Evolutionary conservation across 2,888 invertebrate species (phyloP), one percentile per base, ranked within the genome.

Genomic region (Ophion ellenae): DNA sequence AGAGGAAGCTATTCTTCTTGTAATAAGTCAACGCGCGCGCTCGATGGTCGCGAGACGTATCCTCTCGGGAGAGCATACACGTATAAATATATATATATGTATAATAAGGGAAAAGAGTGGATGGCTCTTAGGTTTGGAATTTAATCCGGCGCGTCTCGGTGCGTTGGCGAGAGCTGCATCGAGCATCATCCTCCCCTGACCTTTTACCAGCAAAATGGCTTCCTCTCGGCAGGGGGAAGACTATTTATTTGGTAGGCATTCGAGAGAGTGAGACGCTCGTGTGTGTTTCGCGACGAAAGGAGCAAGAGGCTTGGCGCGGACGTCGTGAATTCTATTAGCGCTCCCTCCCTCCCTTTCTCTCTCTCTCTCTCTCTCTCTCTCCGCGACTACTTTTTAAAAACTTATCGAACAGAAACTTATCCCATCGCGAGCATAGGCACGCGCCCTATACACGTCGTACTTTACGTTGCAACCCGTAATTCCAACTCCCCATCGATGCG

Each of bases 1-100:
- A 78, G 86, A 86, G 86, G 86, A 86, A 86, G 83, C 86, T 83
- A 86, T 86, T 86, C 83, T 83, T 83, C 86, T 86, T 86, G 86
- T 79, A 84, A 86, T 78, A 84, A 83, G 86, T 86, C 86, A 86
- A 77, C 74, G 83, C n/a, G 40, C 75, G 70, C 63, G 70, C 70
- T 47, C 79, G 79, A 61, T 20, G 36, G 57, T 61, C 79, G 69
- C 79, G 76, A 63, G 63, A 79, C 70, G 76, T 73, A 71, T 53
- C 63, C 47, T n/a, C 40, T 7, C 53, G 67, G 36, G 32, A 70
- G 64, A 64, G 63, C n/a, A 36, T 45, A 64, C 24, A 32, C 63
- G 7, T 70, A 71, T 47, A 80, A 45, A 61, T 64, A 71, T 64
- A 24, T 24, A 24, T 24, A 24, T 24, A 24, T 24, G 24, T 24